Percentiles rank a stretch among this genome's conserved stretches.
Evolutionary conservation across 1,140 invertebrate genomes (phyloP).

Genomic region (Aethina tumida): DNA sequence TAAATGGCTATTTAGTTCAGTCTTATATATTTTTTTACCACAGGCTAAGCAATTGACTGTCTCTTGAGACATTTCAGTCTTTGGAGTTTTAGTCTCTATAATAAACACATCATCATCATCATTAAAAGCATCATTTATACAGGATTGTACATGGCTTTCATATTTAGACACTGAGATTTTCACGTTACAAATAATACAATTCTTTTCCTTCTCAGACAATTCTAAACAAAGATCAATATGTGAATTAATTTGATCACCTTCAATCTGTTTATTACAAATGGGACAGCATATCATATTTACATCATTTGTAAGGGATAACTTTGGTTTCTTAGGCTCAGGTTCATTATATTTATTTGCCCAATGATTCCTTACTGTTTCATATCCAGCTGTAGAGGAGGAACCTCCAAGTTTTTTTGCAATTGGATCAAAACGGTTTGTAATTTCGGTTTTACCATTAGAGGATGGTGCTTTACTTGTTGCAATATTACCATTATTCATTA

Average conservation of each 20-base stretch:
- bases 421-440: conserved; percentile 23
- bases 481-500: conserved; percentile 30
- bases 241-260: conserved; percentile 38
- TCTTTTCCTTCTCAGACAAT: conserved; percentile 13
- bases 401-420: conserved; percentile 12
- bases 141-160: conserved; percentile 37
- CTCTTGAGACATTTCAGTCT: conserved; percentile 37
- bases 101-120: conserved; percentile 14
- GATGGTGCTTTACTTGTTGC: conserved; percentile 29
- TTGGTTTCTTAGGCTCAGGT: conserved; percentile 16
- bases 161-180: conserved; percentile 29
- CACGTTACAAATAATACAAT: conserved; percentile 32
- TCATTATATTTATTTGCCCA: conserved; percentile 40
- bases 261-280: conserved; percentile 45
- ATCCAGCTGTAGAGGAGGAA: conserved; percentile 13
- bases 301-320: conserved; percentile 6
- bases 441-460: conserved; percentile 3
- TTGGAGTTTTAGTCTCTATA: conserved; percentile 6
- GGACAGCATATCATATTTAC: conserved; percentile 41
- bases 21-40: conserved; percentile 38
- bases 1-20: conserved; percentile 48
- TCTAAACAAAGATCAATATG: conserved; percentile 52
- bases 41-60: conserved; percentile 49
- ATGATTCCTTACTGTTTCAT: conserved; percentile 38
- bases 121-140: conserved; percentile 26